Conservation (phyloP, 2,113 vertebrate genomes). For the Myrmecophaga tridactyla region DNA sequence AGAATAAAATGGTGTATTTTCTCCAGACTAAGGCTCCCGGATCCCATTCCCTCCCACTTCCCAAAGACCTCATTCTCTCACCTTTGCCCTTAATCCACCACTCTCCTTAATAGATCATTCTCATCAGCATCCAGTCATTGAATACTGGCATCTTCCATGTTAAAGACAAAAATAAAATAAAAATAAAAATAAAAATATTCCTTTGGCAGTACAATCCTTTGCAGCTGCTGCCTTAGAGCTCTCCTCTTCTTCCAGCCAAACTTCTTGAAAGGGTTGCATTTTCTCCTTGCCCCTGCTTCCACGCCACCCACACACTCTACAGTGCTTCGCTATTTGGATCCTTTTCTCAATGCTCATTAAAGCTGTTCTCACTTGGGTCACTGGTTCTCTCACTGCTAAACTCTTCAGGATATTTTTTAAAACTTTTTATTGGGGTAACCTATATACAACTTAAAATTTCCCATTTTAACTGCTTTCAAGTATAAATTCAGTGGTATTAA, state of each 20-base stretch:
- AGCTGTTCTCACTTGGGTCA: neutral
- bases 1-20: neutral
- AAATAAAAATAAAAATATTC: neutral
- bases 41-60: neutral
- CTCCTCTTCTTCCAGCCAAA: neutral
- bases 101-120: neutral
- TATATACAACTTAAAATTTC: too few relatives aligned
- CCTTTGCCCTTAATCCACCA: neutral
- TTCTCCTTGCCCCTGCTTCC: neutral
- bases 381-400: neutral
- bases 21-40: neutral
- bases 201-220: neutral
- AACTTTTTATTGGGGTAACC: too few relatives aligned
- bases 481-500: too few relatives aligned
- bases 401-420: neutral
- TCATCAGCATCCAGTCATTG: neutral
- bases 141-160: neutral
- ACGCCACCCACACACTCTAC: neutral
- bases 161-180: neutral
- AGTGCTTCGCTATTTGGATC: neutral
- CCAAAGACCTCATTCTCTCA: neutral
- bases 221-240: neutral
- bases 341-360: neutral
- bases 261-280: neutral
- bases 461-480: too few relatives aligned